Base-by-base conservation (phyloP, 2,888 invertebrate species). In the Noctua pronuba region DNA sequence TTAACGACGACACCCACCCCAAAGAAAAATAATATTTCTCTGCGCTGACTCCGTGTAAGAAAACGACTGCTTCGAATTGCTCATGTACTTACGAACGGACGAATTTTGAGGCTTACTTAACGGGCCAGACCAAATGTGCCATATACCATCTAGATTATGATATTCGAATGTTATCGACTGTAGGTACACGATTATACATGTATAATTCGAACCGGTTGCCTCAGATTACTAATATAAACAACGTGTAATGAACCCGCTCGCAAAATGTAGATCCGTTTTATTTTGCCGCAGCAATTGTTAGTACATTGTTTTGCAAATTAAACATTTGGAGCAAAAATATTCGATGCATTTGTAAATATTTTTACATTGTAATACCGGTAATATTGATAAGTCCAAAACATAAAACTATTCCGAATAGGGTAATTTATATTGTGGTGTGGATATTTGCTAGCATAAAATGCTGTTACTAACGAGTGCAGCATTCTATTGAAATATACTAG, bases 11-110 rank as follows among this genome's bases (percentile, higher is more conserved):
- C 94, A 93, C 92, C 93, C 91, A 91, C 94, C 93, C 93, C 89
- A 88, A 80, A 93, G 94, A 95, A 95, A 96, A 96, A 96, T 96
- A 94, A 95, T 96, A 96, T 95, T 95, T 95, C 94, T 93, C 91
- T 90, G 92, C 93, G 94, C 93, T 93, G 94, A 94, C 92, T 94
- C 92, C 88, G 91, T 87, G 92, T 92, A 92, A 94, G 93, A 91
- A 93, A 95, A 94, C 92, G 93, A 84, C 79, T 88, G 92, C 91
- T 93, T 92, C 91, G 91, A 94, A 95, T 94, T 92, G 92, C 93
- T 94, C 94, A 95, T 94, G 94, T 94, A 93, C 93, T 93, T 93
- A 92, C 52, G 88, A 89, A 90, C 89, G 91, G 91, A 93, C 91
- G 92, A 94, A 93, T 94, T 94, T 95, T 93, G 93, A 93, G 93